Base-by-base conservation (phyloP, 2,113 vertebrate species). In the Rhabdornis inornatus region DNA sequence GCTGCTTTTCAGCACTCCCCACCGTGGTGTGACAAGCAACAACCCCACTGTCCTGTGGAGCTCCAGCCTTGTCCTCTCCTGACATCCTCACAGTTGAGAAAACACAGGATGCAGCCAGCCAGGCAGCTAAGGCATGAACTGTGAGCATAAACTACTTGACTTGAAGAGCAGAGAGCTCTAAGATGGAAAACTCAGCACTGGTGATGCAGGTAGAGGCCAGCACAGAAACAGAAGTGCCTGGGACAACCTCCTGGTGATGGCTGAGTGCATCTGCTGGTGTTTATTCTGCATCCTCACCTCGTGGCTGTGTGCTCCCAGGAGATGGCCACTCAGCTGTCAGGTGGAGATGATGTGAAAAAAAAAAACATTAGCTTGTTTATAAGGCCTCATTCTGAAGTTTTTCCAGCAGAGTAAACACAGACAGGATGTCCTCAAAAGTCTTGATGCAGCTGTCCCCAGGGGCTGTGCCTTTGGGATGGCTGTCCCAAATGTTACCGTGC, bases 401-500 rank as follows among this genome's bases (percentile, higher is more conserved):
- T 88, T 28, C 49, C 53, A 85, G 40, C n/a, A 27, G 63, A 37
- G 21, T 33, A 63, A 86, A 56, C 19, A 24, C 61, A 86, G 94
- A 52, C 63, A 61, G 83, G 76, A 65, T 94, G 85, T 80, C 76
- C 86, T 88, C 40, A 27, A 28, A 35, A 79, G 33, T 13, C 78
- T 63, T 82, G 69, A 59, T 39, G 49, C 45, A 30, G 35, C 31
- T 0, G 0, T 20, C 56, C 71, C 61, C 30, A 5, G 30, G 70
- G 71, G 35, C 22, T 56, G 39, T 19, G 57, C 30, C 57, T 75
- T 75, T 44, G 70, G 70, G 52, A 12, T 47, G 61, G 27, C 56
- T 85, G 82, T 90, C 42, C 75, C 0, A 0, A 71, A 42, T 1
- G 1, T 12, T 31, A 2, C 15, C 0, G 1, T 11, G 47, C 39